Evolutionary conservation across 2,797 vertebrate genomes (phyloP).

Genomic region (Sebastolobus alascanus): DNA sequence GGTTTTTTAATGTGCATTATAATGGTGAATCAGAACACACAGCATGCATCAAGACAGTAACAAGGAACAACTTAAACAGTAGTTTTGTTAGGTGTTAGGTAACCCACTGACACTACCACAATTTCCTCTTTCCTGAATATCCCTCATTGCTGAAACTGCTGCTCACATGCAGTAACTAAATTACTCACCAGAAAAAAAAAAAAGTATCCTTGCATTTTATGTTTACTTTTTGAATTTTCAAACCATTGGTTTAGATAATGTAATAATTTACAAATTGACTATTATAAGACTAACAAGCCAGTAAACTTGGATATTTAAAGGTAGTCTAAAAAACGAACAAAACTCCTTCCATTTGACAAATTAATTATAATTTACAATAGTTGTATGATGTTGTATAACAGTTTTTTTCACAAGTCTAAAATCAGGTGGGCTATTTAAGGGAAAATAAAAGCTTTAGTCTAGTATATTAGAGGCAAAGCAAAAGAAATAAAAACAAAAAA

Average conservation of each 20-base stretch:
- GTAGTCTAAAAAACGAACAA: not conserved
- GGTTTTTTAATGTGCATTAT: not conserved
- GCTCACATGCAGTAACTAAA: not conserved
- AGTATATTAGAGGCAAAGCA: not conserved
- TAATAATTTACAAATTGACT: not conserved
- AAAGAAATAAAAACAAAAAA: not conserved
- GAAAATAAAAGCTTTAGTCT: not conserved
- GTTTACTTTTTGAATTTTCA: not conserved
- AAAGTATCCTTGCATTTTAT: not conserved
- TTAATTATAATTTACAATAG: not conserved
- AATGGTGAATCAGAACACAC: not conserved
- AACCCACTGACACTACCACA: not conserved
- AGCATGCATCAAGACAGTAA: rapidly evolving
- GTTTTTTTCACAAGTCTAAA: not conserved
- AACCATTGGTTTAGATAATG: too few species aligned
- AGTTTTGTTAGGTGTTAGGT: not conserved
- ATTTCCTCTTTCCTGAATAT: conserved; percentile 20
- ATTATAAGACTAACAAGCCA: not conserved
- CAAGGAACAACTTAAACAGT: not conserved
- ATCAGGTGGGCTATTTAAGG: not conserved
- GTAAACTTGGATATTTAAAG: not conserved
- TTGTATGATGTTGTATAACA: not conserved
- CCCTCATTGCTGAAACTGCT: not conserved
- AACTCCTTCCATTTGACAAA: not conserved
- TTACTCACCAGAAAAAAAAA: too few species aligned